Evolutionary conservation across 1,140 invertebrate species (phyloP), one percentile per base, ranked within the genome.

Genomic region (Drosophila pachea): DNA sequence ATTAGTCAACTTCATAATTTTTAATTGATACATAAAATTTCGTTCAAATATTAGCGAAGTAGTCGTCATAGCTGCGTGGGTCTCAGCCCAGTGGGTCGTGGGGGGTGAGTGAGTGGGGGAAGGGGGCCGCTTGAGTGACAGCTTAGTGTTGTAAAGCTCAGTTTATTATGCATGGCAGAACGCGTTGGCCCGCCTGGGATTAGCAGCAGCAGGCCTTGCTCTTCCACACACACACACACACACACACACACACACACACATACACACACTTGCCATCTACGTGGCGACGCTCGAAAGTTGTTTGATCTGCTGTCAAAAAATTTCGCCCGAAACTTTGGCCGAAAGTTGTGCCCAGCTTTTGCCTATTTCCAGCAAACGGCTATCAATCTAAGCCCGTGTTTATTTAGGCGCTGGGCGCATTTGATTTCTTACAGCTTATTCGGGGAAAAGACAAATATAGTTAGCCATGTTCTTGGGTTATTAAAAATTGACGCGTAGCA

Each of bases 11-110:
- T 88, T 89, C 88, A 89, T 88, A 88, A 89, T 89, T 89, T 89
- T 89, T 89, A 89, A 89, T 89, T 89, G 87, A 89, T 89, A 88
- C 87, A 89, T 89, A 88, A 88, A 88, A 87, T 83, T 87, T 71
- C 65, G 81, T 86, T 68, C 77, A 86, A 86, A 86, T 86, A 86
- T 86, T 86, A 73, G 73, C 65, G 48, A 48, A 83, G 68, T 63
- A 58, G 40, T 63, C 56, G 52, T 65, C 52, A 7, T 14, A 6
- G 33, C 29, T 45, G 67, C 66, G 52, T 52, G 29, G 33, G 36
- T 43, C 43, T 12, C 32, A 7, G 14, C 31, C 31, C 29, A 33
- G 29, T 40, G 49, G 11, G 36, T n/a, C n/a, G 16, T 33, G 31
- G 36, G 35, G 32, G 14, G 14, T 3, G 12, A n/a, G n/a, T 5